Conservation (phyloP, 2,888 invertebrate genomes). For the Trichogramma dendrolimi region DNA sequence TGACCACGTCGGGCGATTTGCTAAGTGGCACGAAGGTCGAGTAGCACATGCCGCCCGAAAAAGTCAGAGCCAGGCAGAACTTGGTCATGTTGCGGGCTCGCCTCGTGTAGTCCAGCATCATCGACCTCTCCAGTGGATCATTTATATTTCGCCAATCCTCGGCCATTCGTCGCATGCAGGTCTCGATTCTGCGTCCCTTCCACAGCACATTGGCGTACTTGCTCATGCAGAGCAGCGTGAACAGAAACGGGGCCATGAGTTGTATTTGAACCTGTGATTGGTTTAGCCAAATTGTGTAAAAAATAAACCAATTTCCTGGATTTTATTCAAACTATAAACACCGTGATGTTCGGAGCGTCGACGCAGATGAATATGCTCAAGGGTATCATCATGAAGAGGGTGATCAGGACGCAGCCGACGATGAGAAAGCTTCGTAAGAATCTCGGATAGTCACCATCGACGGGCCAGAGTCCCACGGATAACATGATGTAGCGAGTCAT, state of each 20-base stretch:
- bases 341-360: slow-evolving; percentile 5
- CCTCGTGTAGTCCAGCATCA: slow-evolving; percentile 34
- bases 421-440: slow-evolving; percentile 11
- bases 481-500: slow-evolving; percentile 16
- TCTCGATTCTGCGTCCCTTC: slow-evolving; percentile 25
- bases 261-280: slow-evolving; percentile 28
- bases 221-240: slow-evolving; percentile 36
- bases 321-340: not conserved
- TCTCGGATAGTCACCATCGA: not conserved
- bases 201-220: slow-evolving; percentile 35
- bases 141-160: slow-evolving; percentile 33
- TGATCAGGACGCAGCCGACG: slow-evolving; percentile 28
- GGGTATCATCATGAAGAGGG: slow-evolving; percentile 38
- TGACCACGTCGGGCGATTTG: slow-evolving; percentile 23
- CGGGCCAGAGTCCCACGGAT: slow-evolving; percentile 23
- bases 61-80: slow-evolving; percentile 32
- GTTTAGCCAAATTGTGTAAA: too few relatives aligned
- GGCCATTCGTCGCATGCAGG: slow-evolving; percentile 33
- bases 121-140: slow-evolving; percentile 21
- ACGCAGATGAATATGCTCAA: slow-evolving; percentile 35
- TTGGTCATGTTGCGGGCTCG: slow-evolving; percentile 32
- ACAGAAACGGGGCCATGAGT: slow-evolving; percentile 38
- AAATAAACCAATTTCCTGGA: too few relatives aligned
- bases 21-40: slow-evolving; percentile 33
- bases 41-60: slow-evolving; percentile 33